Base-by-base conservation (phyloP, 2,888 invertebrate genomes). In the Caenorhabditis sp. region DNA sequence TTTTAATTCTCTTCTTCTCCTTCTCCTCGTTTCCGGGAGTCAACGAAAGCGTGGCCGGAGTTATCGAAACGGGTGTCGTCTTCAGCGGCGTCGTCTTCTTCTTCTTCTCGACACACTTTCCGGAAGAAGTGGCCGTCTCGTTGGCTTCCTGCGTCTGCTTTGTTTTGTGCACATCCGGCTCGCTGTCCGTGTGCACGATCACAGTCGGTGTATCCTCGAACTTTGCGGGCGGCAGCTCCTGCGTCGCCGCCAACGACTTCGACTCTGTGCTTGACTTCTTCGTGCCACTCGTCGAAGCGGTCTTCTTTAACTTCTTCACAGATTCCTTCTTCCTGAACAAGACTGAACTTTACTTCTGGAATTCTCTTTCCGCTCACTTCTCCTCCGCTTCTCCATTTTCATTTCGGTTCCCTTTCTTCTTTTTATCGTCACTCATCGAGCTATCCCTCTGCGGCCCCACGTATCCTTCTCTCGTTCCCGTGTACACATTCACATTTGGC, bases 11-110 rank as follows among this genome's bases (percentile, higher is more conserved):
- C 22, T 35, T 53, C 53, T 53, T 53, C 53, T 41, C 24, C 27
- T 56, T 41, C 8, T 56, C 43, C 20, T 56, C 56, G n/a, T 43
- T 56, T 11, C 24, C 43, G 6, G 30, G 41, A 4, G 55, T 55
- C 7, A 13, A 22, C 52, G 35, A 35, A 9, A 9, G 2, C 6
- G 35, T 2, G 35, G 6, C 35, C 11, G 35, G 35, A 9, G 35
- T 35, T 13, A 9, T 35, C 35, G 35, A 35, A 13, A 41, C 56
- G 11, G 56, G 27, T 17, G 41, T 30, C 15, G 41, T 30, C 17
- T 26, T n/a, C n/a, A n/a, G n/a, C n/a, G n/a, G 43, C 9, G 26
- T 43, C 30, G n/a, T 43, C 11, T 26, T 43, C 20, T 27, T 45
- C 20, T 22, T 13, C 24, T 17, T 8, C 20, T 13, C 43, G 43